Base-by-base conservation (phyloP, 2,797 vertebrate genomes). In the Gobionotothen gibberifrons region DNA sequence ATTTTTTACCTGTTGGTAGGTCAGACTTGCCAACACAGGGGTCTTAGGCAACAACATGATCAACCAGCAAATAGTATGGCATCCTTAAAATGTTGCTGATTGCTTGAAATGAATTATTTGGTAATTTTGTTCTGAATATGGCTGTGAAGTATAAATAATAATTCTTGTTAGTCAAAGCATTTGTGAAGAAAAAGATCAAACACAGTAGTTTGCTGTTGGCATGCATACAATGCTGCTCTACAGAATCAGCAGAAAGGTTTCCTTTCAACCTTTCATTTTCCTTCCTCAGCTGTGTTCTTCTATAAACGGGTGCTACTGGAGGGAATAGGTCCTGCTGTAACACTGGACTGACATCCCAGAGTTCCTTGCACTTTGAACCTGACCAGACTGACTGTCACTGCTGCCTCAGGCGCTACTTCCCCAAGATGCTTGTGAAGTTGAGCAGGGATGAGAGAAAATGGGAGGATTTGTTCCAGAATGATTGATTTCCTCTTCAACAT, bases 301-400 rank as follows among this genome's bases (percentile, higher is more conserved):
- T 57, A 3, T 36, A 40, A 15, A 47, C 21, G 5, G 6, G 58
- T 51, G 40, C 55, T 46, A 47, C 43, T 56, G 39, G 54, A 55
- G 15, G 68, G 15, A 29, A 57, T 54, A 48, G 15, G n/a, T 57
- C 32, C 26, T 52, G 59, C 55, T 74, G 58, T 64, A 55, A 36
- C 54, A 66, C 22, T 58, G 54, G 29, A 22, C 63, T 3, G 16
- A 57, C 66, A 2, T 49, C 74, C 64, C 53, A 17, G 54, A 51
- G 36, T 46, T 72, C 19, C 21, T 21, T 26, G 46, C 43, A 54
- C 40, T 73, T 26, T 48, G 15, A 49, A 66, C 47, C 55, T 52
- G 42, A 66, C 48, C 59, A 40, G 64, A 21, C 60, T 43, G 52
- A 53, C 55, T 42, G 14, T 53, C 49, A 48, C n/a, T 49, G 57